These are phyloP conservation scores for Acropora tenuis DNA, from an alignment of 64 coral and sea anemone species.

Conservation along the genomic window DNA sequence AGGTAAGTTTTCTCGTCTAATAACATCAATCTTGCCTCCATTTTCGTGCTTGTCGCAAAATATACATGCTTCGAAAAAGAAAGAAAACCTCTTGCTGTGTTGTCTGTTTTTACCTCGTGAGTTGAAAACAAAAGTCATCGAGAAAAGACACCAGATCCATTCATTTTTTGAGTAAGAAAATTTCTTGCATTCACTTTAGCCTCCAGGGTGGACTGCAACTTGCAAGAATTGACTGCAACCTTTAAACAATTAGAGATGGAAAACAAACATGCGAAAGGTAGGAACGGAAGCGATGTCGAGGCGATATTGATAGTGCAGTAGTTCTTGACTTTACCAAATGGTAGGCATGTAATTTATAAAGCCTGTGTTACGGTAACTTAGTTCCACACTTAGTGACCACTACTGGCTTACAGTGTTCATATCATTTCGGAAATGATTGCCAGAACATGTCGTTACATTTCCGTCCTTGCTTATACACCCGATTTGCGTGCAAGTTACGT, in stretches of 20 bases:
- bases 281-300: neutral
- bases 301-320: neutral
- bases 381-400: too few species aligned
- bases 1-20: neutral
- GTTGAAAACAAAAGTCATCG: neutral
- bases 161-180: neutral
- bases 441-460: too few species aligned
- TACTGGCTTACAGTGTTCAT: too few species aligned
- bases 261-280: slow-evolving; percentile 26
- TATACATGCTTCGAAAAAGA: too few species aligned
- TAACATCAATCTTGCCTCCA: neutral
- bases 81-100: too few species aligned
- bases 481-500: too few species aligned
- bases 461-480: too few species aligned
- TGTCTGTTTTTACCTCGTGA: neutral
- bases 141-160: neutral
- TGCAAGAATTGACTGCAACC: slow-evolving; percentile 4
- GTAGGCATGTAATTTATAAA: neutral
- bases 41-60: too few species aligned
- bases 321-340: neutral
- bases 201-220: neutral
- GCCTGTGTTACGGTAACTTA: too few species aligned
- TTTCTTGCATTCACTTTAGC: neutral
- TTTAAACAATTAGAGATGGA: slow-evolving; percentile 24
- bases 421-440: too few species aligned